A percentile compares a stretch with the other conserved stretches of the same genome.
Conservation (phyloP, 2,797 vertebrate genomes). For the Scyliorhinus canicula region DNA sequence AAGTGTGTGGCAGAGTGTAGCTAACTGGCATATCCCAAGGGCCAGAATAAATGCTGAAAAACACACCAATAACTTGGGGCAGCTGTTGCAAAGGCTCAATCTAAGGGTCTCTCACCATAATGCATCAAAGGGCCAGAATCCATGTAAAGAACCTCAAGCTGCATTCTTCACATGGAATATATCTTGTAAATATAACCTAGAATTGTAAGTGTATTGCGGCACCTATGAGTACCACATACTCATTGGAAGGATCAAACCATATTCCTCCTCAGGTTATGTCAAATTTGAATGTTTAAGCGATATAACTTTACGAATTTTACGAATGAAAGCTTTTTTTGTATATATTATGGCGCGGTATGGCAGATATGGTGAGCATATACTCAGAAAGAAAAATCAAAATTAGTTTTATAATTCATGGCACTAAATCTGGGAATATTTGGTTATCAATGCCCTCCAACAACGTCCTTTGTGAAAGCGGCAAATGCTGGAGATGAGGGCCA, state of each 20-base stretch:
- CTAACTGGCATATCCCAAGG: neutral
- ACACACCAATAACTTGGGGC: neutral
- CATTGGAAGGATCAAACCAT: no score
- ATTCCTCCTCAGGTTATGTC: no score
- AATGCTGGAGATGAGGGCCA: neutral
- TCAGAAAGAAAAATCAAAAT: neutral
- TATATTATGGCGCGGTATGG: no score
- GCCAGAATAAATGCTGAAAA: neutral
- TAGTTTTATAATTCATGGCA: neutral
- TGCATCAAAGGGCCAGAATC: neutral
- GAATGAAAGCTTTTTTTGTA: neutral
- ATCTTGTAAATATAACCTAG: no score
- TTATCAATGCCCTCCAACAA: neutral
- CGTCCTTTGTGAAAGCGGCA: neutral
- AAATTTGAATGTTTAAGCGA: no score
- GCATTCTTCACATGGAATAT: neutral
- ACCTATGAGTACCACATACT: no score
- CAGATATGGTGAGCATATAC: neutral
- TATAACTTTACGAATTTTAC: no score
- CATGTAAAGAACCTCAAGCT: neutral
- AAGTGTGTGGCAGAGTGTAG: neutral
- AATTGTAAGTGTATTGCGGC: no score
- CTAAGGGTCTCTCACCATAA: neutral
- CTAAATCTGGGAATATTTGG: neutral
- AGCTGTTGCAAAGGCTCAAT: neutral